These are phyloP conservation scores for Leucophenga montana DNA, from an alignment of 2,888 invertebrate species.

Conservation along the genomic window DNA sequence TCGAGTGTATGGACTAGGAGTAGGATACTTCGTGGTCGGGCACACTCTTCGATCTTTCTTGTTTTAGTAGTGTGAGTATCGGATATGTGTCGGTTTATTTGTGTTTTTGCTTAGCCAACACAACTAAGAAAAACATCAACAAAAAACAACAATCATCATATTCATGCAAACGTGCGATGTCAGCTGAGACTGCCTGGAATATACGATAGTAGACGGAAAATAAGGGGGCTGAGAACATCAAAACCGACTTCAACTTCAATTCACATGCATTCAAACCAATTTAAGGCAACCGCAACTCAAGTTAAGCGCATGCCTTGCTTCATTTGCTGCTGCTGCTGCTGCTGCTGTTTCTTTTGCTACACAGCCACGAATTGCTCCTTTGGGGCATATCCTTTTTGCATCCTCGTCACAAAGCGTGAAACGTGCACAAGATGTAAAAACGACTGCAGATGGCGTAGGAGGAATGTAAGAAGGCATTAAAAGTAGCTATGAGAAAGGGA, in stretches of 20 bases:
- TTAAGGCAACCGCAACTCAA: constrained; percentile 9
- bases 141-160: not conserved
- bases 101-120: constrained; percentile 9
- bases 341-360: constrained; percentile 43
- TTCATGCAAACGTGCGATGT: constrained; percentile 2
- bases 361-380: constrained; percentile 53
- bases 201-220: no score
- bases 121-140: not conserved
- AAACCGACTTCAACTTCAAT: not conserved
- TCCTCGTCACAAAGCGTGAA: constrained; percentile 33
- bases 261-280: not conserved
- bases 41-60: no score
- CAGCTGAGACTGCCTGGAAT: not conserved
- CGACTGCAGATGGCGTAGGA: not conserved
- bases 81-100: not conserved
- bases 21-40: no score
- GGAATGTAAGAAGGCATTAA: not conserved
- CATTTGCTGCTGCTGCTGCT: not conserved
- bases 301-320: not conserved
- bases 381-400: constrained; percentile 52
- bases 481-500: no score
- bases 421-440: constrained; percentile 54
- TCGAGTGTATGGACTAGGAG: no score
- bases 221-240: not conserved
- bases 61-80: no score